Conservation (phyloP, 2,888 invertebrate genomes). For the Magallana nippona region DNA sequence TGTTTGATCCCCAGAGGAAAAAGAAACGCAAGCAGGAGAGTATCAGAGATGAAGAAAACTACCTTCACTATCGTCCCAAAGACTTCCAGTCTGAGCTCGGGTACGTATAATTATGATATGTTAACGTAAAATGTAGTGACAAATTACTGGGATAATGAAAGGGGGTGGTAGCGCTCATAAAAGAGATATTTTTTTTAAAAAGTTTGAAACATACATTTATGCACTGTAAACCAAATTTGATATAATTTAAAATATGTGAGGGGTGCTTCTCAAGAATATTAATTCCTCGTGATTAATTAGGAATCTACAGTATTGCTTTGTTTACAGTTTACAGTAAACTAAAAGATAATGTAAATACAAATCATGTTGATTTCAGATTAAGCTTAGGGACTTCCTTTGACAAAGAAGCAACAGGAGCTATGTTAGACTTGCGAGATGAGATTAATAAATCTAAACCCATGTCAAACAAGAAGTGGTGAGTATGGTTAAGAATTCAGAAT, state of each 20-base stretch:
- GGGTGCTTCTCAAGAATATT: no score
- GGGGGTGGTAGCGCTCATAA: no score
- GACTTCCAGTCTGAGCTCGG: slow-evolving; percentile 86
- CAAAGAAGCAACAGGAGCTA: slow-evolving; percentile 88
- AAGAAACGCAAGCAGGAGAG: slow-evolving; percentile 59
- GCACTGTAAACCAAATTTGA: no score
- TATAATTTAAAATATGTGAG: no score
- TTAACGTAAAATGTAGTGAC: background rate
- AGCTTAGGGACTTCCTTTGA: slow-evolving; percentile 88
- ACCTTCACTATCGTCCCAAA: slow-evolving; percentile 90
- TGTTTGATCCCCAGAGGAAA: slow-evolving; percentile 46
- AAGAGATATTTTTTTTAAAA: no score
- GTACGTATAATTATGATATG: slow-evolving; percentile 60
- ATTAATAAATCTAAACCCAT: slow-evolving; percentile 84
- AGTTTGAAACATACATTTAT: no score
- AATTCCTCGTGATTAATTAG: no score
- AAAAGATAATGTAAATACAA: background rate
- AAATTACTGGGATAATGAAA: no score
- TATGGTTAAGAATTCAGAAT: slow-evolving; percentile 1
- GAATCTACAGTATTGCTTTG: background rate
- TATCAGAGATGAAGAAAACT: slow-evolving; percentile 88
- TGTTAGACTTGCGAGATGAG: slow-evolving; percentile 90
- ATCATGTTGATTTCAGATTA: slow-evolving; percentile 65
- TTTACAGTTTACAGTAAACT: background rate
- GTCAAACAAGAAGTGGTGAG: slow-evolving; percentile 84